A percentile compares a stretch with the other conserved stretches of the same genome.
Conservation (phyloP, 2,888 invertebrate genomes). For the Amphiduros pacificus region DNA sequence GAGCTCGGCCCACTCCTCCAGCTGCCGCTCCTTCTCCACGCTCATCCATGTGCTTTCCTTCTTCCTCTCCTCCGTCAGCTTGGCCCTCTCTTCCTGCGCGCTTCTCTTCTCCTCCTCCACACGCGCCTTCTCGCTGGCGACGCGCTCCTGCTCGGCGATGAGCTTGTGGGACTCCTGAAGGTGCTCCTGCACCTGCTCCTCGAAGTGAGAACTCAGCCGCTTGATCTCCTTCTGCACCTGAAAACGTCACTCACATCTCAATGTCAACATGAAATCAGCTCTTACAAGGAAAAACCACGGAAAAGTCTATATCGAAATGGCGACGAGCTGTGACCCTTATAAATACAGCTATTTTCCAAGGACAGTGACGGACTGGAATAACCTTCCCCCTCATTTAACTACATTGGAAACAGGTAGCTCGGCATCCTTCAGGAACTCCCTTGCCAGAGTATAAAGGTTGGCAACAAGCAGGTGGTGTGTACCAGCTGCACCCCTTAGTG, state of each 20-base stretch:
- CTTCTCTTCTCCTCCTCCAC: constrained; percentile 28
- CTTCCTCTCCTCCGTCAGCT: constrained; percentile 19
- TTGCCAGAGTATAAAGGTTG: no score
- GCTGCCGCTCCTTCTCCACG: constrained; percentile 16
- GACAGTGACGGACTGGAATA: no score
- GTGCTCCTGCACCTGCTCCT: constrained; percentile 41
- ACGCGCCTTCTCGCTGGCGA: constrained; percentile 28
- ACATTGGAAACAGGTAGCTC: no score
- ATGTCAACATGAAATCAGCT: no score
- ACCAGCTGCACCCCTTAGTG: no score
- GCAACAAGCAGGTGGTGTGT: no score
- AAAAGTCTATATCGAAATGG: no score
- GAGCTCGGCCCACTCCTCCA: constrained; percentile 22
- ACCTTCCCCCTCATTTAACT: no score
- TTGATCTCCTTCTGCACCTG: constrained; percentile 29
- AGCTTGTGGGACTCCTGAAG: constrained; percentile 26
- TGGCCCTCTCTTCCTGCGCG: constrained; percentile 24
- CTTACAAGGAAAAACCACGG: no score
- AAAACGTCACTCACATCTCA: neutral
- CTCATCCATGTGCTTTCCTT: constrained; percentile 14
- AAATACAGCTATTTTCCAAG: no score
- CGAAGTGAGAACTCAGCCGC: constrained; percentile 20
- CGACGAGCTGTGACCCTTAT: no score
- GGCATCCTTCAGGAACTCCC: no score
- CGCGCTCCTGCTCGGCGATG: constrained; percentile 14